These are phyloP conservation scores for Therioaphis trifolii DNA, from an alignment of 2,888 invertebrate genomes.

Conservation along the genomic window DNA sequence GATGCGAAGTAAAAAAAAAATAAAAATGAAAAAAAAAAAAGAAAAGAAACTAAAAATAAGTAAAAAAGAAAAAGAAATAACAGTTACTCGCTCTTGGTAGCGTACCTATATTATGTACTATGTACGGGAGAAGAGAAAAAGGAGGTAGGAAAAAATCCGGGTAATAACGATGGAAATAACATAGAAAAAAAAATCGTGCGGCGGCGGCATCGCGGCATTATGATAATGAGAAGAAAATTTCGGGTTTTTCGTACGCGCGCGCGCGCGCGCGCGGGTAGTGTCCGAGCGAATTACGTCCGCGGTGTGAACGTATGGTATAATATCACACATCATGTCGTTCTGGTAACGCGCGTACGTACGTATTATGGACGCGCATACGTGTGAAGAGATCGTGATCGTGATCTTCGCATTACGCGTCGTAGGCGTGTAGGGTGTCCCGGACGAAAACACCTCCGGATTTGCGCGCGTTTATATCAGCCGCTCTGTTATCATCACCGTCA, in stretches of 20 bases:
- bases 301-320: slow-evolving; percentile 1
- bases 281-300: slow-evolving; percentile 40
- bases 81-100: not conserved
- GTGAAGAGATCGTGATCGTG: slow-evolving; percentile 60
- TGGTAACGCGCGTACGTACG: not conserved
- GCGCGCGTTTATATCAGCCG: slow-evolving; percentile 51
- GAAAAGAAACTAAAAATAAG: no score
- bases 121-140: not conserved
- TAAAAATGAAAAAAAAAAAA: no score
- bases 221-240: slow-evolving; percentile 37
- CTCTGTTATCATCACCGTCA: slow-evolving; percentile 48
- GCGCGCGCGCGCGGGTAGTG: not conserved
- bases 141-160: not conserved
- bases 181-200: slow-evolving; percentile 41
- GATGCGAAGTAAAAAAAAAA: not conserved
- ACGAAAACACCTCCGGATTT: slow-evolving; percentile 52
- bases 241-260: not conserved
- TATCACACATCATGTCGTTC: slow-evolving; percentile 15
- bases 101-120: no score
- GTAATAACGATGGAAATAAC: not conserved
- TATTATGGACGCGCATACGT: not conserved
- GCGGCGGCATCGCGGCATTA: slow-evolving; percentile 15
- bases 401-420: slow-evolving; percentile 42
- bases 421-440: not conserved
- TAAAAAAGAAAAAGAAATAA: not conserved